Conservation (phyloP, 2,797 vertebrate genomes). For the Acanthurus tractus region DNA sequence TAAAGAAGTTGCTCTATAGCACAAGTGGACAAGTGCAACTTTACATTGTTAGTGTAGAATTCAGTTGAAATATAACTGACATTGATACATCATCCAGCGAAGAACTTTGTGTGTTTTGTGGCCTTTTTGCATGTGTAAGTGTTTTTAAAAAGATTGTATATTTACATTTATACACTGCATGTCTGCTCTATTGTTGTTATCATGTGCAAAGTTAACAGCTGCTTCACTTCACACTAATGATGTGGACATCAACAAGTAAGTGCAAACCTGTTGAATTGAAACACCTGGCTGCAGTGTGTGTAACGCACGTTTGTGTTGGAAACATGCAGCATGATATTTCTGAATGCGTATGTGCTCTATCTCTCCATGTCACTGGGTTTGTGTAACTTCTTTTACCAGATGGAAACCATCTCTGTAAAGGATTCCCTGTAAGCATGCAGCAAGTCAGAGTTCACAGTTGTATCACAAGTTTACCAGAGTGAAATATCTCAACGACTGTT, state of each 20-base stretch:
- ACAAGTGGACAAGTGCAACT: neutral
- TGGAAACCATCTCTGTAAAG: slow-evolving; percentile 52
- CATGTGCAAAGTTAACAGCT: slow-evolving; percentile 51
- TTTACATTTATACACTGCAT: slow-evolving; percentile 28
- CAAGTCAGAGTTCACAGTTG: slow-evolving; percentile 1
- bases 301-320: slow-evolving; percentile 41
- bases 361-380: slow-evolving; percentile 39
- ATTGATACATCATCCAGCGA: neutral
- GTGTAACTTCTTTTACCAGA: slow-evolving; percentile 60
- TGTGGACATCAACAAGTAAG: slow-evolving; percentile 29
- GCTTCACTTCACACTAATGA: slow-evolving; percentile 63
- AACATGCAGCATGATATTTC: slow-evolving; percentile 30
- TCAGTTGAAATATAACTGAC: neutral
- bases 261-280: slow-evolving; percentile 41
- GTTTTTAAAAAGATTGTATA: slow-evolving; percentile 11
- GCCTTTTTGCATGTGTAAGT: neutral
- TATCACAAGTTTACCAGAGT: neutral
- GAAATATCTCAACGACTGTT: slow-evolving; percentile 1
- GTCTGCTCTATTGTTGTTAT: slow-evolving; percentile 13
- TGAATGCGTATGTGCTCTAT: slow-evolving; percentile 36
- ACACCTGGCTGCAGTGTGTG: slow-evolving; percentile 56
- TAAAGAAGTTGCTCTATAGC: neutral
- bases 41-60: neutral
- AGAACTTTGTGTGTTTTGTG: too few species aligned
- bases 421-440: neutral